Base-by-base conservation (phyloP, 2,888 invertebrate genomes). In the Nephrotoma appendiculata region DNA sequence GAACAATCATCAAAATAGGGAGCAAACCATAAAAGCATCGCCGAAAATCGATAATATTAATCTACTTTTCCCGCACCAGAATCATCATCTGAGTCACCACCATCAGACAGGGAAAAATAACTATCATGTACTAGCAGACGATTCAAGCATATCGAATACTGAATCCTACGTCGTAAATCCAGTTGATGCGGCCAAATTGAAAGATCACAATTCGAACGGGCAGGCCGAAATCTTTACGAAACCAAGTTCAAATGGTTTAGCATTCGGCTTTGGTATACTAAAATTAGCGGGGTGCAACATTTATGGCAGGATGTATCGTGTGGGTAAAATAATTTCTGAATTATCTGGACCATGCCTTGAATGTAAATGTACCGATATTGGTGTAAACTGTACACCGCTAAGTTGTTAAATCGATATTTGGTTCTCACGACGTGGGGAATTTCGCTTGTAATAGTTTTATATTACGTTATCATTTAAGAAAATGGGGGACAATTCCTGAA, bases 261-360 rank as follows among this genome's bases (percentile, higher is more conserved):
- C 89, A 87, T 90, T 90, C 88, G 89, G 90, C 85, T 91, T 93
- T 12, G 95, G 95, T 48, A 91, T 95, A 86, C 91, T 96, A 84
- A 97, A 96, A 91, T 91, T 97, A 88, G 96, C 96, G 11, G 97
- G 97, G 0, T 97, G 97, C 90, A 97, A 97, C 91, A 97, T 97
- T 89, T 97, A 97, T 89, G 97, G 97, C 6, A 93, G 95, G 88
- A 97, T 97, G 96, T 97, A 97, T 91, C 93, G 95, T 41, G 96
- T 97, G 9, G 96, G 96, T 4, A 93, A 95, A 89, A 95, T 96
- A 88, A 97, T 97, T 89, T 93, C 95, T 1, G 97, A 97, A 92
- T 92, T 97, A 88, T 96, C 97, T 6, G 95, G 95, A 87, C 94
- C 95, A 12, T 97, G 97, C 91, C 93, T 95, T 88, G 96, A 96